Percentiles rank a stretch among this genome's conserved stretches.
These are phyloP conservation scores for Chrysopa pallens DNA, from an alignment of 1,140 invertebrate genomes.

Conservation along the genomic window DNA sequence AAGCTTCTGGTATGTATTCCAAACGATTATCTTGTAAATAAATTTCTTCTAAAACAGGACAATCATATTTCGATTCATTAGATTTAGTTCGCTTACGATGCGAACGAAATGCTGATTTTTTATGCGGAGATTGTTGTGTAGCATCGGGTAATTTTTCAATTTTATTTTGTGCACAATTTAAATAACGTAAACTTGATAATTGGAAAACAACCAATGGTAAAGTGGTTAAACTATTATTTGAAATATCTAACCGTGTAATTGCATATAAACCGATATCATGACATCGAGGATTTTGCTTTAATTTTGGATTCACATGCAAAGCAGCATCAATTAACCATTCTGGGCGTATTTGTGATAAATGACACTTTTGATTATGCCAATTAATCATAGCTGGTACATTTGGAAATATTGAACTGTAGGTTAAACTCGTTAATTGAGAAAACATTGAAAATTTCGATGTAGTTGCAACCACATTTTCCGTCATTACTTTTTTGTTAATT, in stretches of 20 bases:
- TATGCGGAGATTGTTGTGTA: conserved; percentile 17
- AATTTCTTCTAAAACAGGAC: conserved; percentile 72
- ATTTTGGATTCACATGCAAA: conserved; percentile 63
- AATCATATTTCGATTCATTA: conserved; percentile 20
- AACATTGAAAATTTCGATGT: conserved; percentile 31
- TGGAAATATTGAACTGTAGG: conserved; percentile 67
- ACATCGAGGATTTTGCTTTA: conserved; percentile 50
- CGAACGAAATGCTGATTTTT: neutral
- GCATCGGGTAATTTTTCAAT: conserved; percentile 47
- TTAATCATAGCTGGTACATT: conserved; percentile 80
- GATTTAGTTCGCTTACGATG: conserved; percentile 18
- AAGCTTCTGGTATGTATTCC: conserved; percentile 54
- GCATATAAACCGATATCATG: conserved; percentile 63
- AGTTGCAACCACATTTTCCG: conserved; percentile 32
- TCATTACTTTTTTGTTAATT: conserved; percentile 71
- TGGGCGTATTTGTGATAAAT: conserved; percentile 44
- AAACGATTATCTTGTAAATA: conserved; percentile 78
- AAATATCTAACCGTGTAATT: conserved; percentile 87
- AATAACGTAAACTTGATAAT: conserved; percentile 54
- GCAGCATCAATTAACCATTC: conserved; percentile 77
- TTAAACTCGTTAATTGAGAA: conserved; percentile 42
- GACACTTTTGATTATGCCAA: conserved; percentile 75
- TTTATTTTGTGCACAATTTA: conserved; percentile 80
- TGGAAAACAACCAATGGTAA: conserved; percentile 72
- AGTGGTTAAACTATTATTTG: conserved; percentile 67